phyloP scores from a whole-genome alignment of 2,113 vertebrate species.

The Rhea pennata region DNA sequence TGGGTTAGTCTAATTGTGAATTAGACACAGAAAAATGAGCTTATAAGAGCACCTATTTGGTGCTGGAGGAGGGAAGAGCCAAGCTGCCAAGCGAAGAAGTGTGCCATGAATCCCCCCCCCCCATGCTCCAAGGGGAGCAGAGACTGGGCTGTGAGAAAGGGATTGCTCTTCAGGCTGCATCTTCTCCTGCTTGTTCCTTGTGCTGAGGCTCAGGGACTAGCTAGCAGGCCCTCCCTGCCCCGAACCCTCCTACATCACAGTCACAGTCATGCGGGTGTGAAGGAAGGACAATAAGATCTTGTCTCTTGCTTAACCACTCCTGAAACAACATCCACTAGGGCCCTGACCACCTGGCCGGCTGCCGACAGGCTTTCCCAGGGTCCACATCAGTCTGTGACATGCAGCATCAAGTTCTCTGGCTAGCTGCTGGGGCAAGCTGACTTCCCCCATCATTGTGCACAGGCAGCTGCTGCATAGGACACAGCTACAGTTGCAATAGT shows the following conservation, averaged over 20 bases:
- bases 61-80: neutral
- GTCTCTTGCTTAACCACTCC: neutral
- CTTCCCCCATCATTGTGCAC: neutral
- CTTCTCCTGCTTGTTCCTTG: neutral
- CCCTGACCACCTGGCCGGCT: neutral
- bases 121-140: accelerated
- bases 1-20: neutral
- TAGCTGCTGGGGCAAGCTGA: accelerated
- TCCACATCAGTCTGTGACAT: accelerated
- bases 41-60: neutral
- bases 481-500: accelerated
- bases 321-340: neutral
- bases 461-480: accelerated
- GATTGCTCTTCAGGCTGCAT: neutral
- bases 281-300: constrained; percentile 9
- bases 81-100: neutral
- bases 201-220: accelerated
- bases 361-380: neutral
- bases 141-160: neutral
- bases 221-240: neutral
- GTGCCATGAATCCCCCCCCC: neutral
- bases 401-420: neutral
- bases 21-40: neutral
- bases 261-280: neutral
- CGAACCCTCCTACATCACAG: neutral